Evolutionary conservation across 2,888 invertebrate genomes (phyloP).

Genomic region (Pyrocoelia pectoralis): DNA sequence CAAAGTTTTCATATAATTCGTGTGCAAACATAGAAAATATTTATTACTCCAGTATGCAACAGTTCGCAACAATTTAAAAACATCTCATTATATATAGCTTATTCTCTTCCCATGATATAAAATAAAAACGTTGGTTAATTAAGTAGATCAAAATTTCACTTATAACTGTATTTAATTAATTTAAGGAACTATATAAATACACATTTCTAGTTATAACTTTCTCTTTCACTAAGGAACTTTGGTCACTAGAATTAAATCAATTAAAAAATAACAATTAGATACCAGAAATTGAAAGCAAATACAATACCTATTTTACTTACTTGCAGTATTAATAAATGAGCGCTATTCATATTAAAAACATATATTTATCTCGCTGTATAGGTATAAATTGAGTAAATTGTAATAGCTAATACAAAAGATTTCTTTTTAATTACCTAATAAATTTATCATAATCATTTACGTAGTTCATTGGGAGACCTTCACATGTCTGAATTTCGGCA

Average conservation of each 20-base stretch:
- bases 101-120: not conserved
- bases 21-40: not conserved
- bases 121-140: not conserved
- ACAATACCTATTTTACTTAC: too few relatives aligned
- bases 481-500: too few relatives aligned
- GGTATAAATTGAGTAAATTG: too few relatives aligned
- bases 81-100: not conserved
- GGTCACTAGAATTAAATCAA: conserved; percentile 5
- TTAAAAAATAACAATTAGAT: not conserved
- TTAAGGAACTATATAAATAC: not conserved
- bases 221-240: conserved; percentile 5
- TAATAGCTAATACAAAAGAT: too few relatives aligned
- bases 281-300: not conserved
- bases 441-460: too few relatives aligned
- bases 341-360: too few relatives aligned
- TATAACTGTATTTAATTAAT: conserved; percentile 6
- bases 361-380: too few relatives aligned
- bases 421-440: too few relatives aligned
- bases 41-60: not conserved
- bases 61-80: not conserved
- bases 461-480: too few relatives aligned
- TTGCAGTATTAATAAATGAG: too few relatives aligned
- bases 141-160: conserved; percentile 1
- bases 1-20: not conserved
- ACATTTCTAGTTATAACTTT: not conserved